Evolutionary conservation across 2,888 invertebrate species (phyloP).

Genomic region (Scaptomyza flava): DNA sequence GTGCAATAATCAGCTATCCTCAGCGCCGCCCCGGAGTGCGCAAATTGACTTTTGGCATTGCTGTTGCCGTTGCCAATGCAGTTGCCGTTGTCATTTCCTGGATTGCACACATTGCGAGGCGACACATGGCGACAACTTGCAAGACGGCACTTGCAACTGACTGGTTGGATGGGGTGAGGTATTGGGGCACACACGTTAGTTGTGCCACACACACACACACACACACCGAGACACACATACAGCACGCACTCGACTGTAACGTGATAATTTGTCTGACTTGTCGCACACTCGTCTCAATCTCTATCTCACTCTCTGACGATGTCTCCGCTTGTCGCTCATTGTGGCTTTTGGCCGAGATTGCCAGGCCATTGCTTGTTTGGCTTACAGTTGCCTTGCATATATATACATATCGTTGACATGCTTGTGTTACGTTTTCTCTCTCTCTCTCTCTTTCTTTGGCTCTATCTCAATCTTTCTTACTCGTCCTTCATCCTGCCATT

Average conservation of each 20-base stretch:
- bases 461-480: neutral
- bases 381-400: conserved; percentile 31
- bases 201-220: conserved; percentile 19
- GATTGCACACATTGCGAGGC: conserved; percentile 70
- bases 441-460: no score
- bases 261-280: conserved; percentile 81
- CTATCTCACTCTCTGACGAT: conserved; percentile 26
- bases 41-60: conserved; percentile 79
- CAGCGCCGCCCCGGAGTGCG: conserved; percentile 60
- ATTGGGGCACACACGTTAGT: conserved; percentile 8
- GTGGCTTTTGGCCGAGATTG: conserved; percentile 59
- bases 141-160: conserved; percentile 54
- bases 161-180: neutral
- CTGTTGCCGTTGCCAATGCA: conserved; percentile 77
- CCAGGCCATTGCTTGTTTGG: conserved; percentile 53
- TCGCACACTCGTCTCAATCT: conserved; percentile 51
- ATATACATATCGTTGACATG: conserved; percentile 56
- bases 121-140: conserved; percentile 79
- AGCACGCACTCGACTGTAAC: conserved; percentile 80
- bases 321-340: conserved; percentile 51
- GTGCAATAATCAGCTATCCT: conserved; percentile 29
- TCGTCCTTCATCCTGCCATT: conserved; percentile 60
- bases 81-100: conserved; percentile 79
- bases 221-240: conserved; percentile 31
- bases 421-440: conserved; percentile 24